Percentiles rank a stretch among this genome's conserved stretches.
Evolutionary conservation across 2,797 vertebrate genomes (phyloP).

Genomic region (Dendrocincla tyrannina): DNA sequence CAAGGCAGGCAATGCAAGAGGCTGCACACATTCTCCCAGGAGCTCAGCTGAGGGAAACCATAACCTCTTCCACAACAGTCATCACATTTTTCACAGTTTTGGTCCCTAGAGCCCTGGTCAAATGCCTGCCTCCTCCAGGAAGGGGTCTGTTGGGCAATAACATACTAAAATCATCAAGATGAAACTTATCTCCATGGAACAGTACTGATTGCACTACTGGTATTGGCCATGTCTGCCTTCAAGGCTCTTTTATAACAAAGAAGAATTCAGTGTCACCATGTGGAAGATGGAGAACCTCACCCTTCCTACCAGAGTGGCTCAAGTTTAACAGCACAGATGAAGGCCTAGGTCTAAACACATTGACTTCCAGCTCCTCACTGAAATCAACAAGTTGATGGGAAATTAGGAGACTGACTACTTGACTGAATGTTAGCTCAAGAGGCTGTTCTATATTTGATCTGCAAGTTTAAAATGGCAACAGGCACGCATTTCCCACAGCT

Average conservation of each 20-base stretch:
- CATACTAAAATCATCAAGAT: not conserved
- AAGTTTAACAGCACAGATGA: not conserved
- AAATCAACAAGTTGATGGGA: slow-evolving; percentile 15
- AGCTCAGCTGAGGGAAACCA: not conserved
- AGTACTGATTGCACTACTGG: not conserved
- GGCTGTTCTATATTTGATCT: slow-evolving; percentile 55
- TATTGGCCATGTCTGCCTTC: not conserved
- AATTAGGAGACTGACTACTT: slow-evolving; percentile 38
- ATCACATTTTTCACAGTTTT: not conserved
- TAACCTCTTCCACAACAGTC: not conserved
- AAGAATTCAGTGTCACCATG: not conserved
- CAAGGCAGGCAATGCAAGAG: not conserved
- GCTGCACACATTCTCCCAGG: not conserved
- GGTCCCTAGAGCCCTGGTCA: not conserved
- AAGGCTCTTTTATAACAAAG: not conserved
- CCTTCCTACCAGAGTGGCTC: not conserved
- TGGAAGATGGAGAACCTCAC: not conserved
- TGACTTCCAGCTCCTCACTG: not conserved
- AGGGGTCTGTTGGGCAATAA: not conserved
- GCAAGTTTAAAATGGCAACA: slow-evolving; percentile 62
- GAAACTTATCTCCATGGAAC: not conserved
- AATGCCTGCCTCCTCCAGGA: not conserved
- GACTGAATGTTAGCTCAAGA: slow-evolving; percentile 45
- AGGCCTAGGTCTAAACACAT: not conserved
- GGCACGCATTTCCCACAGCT: slow-evolving; percentile 54